phyloP scores from a whole-genome alignment of 2,113 vertebrate species.

The Heptranchias perlo region DNA sequence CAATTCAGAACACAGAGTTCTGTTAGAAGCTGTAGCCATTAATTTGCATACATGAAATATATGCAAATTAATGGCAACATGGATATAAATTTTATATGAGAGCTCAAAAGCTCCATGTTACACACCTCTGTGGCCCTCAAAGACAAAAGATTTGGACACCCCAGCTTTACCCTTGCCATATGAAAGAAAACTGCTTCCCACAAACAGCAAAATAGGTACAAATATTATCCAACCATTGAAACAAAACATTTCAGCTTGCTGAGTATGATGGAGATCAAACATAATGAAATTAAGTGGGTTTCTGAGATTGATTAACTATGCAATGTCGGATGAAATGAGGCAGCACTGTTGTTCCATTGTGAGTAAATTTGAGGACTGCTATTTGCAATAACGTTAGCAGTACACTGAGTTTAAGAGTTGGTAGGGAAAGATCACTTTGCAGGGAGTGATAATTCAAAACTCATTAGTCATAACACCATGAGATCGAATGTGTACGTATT shows the following conservation, averaged over 20 bases:
- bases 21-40: not conserved
- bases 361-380: constrained; percentile 36
- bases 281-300: constrained; percentile 4
- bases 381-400: constrained; percentile 37
- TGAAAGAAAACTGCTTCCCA: not conserved
- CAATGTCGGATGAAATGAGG: constrained; percentile 4
- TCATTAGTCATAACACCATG: constrained; percentile 37
- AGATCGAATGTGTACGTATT: constrained; percentile 42
- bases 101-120: not conserved
- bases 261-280: not conserved
- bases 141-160: not conserved
- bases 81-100: not conserved
- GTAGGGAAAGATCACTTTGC: constrained; percentile 41
- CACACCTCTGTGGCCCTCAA: not conserved
- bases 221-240: not conserved
- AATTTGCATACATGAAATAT: no score
- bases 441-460: constrained; percentile 39
- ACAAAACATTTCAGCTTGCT: not conserved
- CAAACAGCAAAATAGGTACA: not conserved
- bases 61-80: not conserved
- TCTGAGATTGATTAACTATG: not conserved
- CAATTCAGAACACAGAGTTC: not conserved
- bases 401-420: constrained; percentile 27
- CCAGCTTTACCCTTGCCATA: not conserved
- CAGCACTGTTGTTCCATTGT: constrained; percentile 32